Conservation (phyloP, 2,797 vertebrate species). For the Orestias chungarensis region DNA sequence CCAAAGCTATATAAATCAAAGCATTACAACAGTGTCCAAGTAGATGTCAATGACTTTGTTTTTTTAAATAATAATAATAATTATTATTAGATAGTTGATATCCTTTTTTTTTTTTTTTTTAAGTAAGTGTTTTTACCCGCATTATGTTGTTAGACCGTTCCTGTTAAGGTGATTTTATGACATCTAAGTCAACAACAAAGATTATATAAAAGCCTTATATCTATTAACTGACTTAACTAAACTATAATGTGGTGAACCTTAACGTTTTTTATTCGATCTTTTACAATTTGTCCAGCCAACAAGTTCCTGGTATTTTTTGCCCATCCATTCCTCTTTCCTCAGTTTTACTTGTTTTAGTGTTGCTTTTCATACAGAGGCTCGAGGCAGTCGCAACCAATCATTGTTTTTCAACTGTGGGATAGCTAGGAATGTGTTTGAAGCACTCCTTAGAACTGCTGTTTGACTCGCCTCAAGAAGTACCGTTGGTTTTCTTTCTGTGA, state of each 20-base stretch:
- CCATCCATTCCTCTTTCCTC: constrained; percentile 10
- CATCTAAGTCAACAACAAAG: neutral
- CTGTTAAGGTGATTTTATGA: neutral
- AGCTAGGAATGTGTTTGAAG: constrained; percentile 38
- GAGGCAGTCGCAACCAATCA: neutral
- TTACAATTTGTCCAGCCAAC: constrained; percentile 14
- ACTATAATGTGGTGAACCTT: neutral
- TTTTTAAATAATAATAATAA: neutral
- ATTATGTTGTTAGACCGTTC: neutral
- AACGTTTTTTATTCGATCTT: constrained; percentile 6
- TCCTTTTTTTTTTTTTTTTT: too few species aligned
- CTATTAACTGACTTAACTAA: neutral
- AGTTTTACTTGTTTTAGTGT: constrained; percentile 24
- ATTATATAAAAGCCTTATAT: neutral
- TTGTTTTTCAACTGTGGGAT: constrained; percentile 48
- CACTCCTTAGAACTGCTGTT: constrained; percentile 14
- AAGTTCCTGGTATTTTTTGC: constrained; percentile 11
- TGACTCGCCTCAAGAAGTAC: constrained; percentile 12
- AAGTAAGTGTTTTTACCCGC: neutral
- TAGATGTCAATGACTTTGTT: neutral
- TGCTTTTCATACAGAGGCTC: constrained; percentile 31
- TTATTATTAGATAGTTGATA: too few species aligned
- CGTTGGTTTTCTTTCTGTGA: constrained; percentile 20
- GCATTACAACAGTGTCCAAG: neutral
- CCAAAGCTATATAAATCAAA: neutral